Base-by-base conservation (phyloP, 1,140 invertebrate species). In the Aphidius gifuensis region DNA sequence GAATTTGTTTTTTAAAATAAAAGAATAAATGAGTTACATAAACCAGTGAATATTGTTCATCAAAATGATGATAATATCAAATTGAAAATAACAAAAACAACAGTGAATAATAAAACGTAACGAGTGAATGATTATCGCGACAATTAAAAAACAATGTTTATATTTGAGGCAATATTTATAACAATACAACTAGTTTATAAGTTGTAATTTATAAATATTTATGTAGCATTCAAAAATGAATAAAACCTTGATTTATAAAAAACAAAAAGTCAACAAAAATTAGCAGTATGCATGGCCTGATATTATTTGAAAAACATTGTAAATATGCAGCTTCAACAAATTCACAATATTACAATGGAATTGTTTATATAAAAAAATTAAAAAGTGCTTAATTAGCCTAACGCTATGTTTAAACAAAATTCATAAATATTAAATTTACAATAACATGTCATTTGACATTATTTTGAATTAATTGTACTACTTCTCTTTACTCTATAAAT, bases 121-220 rank as follows among this genome's bases (percentile, higher is more conserved):
- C 56, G 66, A 61, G 51, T 62, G 59, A 68, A 49, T 60, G 47
- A 23, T 39, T 42, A 43, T 23, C 7, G 9, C 32, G 42, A 51
- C 23, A 51, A 60, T 54, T 62, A 61, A 66, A 57, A 61, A 69
- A 66, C 71, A 68, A 68, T 72, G 69, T 79, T 78, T 77, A 74
- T 80, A 79, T 79, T 79, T 71, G 72, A 77, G 74, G 77, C 77
- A 77, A 79, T 79, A 80, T 79, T 80, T 79, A 73, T 79, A 79
- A 80, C 72, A 69, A 77, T 74, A 72, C 71, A 68, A 71, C 51
- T 76, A 76, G 71, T 47, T 60, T 53, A 62, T 76, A 75, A 73
- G 70, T 72, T 71, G 69, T 71, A 68, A 60, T 66, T 54, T 59
- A 62, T 67, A 55, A 32, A 32, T 32, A 32, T 32, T 32, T 32